A percentile compares a stretch with the other conserved stretches of the same genome.
phyloP scores from a whole-genome alignment of 1,140 invertebrate genomes.

The Lucilia sericata region DNA sequence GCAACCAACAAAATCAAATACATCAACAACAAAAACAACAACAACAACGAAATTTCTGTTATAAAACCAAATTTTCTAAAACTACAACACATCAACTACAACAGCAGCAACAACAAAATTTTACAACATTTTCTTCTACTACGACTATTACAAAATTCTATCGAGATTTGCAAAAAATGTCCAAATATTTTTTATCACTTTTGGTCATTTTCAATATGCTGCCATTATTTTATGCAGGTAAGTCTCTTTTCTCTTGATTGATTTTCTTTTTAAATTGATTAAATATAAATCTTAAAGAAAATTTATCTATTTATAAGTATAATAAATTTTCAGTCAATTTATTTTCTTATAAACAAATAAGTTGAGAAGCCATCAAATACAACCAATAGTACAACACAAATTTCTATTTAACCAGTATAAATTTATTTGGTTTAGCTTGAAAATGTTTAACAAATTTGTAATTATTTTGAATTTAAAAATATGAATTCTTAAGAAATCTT shows the following conservation, averaged over 20 bases:
- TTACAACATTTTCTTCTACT: not conserved
- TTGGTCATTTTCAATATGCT: slow-evolving; percentile 67
- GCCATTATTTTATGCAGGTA: slow-evolving; percentile 67
- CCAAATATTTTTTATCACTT: slow-evolving; percentile 64
- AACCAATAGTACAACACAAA: too few species aligned
- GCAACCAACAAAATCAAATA: not conserved
- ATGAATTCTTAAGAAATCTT: too few species aligned
- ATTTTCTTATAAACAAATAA: too few species aligned
- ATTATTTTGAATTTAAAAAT: too few species aligned
- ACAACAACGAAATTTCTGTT: slow-evolving; percentile 28
- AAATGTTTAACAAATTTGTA: too few species aligned
- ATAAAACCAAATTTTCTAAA: not conserved
- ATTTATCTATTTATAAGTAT: too few species aligned
- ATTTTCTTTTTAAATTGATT: too few species aligned
- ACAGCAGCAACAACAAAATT: slow-evolving; percentile 44
- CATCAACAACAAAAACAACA: slow-evolving; percentile 5
- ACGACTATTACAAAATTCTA: not conserved
- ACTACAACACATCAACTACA: slow-evolving; percentile 23
- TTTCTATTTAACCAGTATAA: too few species aligned
- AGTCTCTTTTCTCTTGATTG: slow-evolving; percentile 48
- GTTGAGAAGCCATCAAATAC: too few species aligned
- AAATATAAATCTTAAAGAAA: too few species aligned
- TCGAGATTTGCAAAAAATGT: slow-evolving; percentile 62
- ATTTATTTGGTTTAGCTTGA: too few species aligned
- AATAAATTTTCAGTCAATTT: too few species aligned